These are phyloP conservation scores for Cyclophora punctaria DNA, from an alignment of 2,888 invertebrate genomes.

Conservation along the genomic window DNA sequence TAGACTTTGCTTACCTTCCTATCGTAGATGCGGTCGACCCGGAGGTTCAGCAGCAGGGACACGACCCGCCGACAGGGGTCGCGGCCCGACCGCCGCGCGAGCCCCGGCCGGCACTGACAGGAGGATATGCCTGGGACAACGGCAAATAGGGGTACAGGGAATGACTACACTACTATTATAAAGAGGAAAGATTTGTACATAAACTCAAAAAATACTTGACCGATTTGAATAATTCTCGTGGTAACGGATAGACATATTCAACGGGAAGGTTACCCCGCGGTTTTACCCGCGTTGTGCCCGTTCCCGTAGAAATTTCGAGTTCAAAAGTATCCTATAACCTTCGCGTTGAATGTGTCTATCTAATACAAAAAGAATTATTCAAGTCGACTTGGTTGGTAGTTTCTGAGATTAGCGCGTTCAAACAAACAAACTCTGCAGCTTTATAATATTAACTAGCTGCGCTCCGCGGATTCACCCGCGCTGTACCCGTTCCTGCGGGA, in stretches of 20 bases:
- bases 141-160: neutral
- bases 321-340: too few relatives aligned
- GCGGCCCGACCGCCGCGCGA: slow-evolving; percentile 80
- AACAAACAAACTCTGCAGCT: too few relatives aligned
- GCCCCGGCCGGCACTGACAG: slow-evolving; percentile 89
- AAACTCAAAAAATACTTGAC: neutral
- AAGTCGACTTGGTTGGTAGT: too few relatives aligned
- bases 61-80: slow-evolving; percentile 87
- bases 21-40: slow-evolving; percentile 89
- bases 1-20: slow-evolving; percentile 56
- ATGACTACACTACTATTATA: neutral
- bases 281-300: too few relatives aligned
- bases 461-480: too few relatives aligned
- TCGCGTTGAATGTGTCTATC: neutral
- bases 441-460: too few relatives aligned
- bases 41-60: slow-evolving; percentile 84
- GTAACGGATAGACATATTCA: too few relatives aligned
- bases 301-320: too few relatives aligned
- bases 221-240: too few relatives aligned
- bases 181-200: neutral
- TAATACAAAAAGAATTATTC: neutral
- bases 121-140: slow-evolving; percentile 81
- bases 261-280: too few relatives aligned
- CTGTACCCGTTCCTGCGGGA: too few relatives aligned
- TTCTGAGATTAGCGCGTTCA: too few relatives aligned